These are phyloP conservation scores for Hestina assimilis DNA, from an alignment of 1,140 invertebrate genomes.

Conservation along the genomic window DNA sequence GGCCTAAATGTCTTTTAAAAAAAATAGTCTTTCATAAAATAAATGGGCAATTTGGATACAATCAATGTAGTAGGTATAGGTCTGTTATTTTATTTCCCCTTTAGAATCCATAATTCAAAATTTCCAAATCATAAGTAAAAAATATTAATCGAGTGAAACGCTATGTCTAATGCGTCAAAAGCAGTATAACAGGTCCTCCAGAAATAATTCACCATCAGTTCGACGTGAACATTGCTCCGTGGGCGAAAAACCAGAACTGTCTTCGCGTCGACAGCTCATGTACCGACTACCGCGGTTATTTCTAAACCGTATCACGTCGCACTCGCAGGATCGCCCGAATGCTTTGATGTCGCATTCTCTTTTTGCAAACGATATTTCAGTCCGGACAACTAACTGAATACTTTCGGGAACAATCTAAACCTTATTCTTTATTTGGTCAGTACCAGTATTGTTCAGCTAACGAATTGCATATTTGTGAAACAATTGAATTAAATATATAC, in stretches of 20 bases:
- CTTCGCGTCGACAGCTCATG: constrained; percentile 40
- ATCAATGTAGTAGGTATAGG: no score
- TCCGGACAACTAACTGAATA: constrained; percentile 50
- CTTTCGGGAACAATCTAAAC: constrained; percentile 61
- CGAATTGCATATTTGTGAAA: constrained; percentile 7
- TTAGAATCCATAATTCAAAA: no score
- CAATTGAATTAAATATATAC: neutral
- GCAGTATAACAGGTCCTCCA: neutral
- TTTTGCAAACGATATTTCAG: constrained; percentile 71
- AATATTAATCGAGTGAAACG: neutral
- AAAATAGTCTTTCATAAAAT: no score
- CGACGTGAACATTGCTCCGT: constrained; percentile 47
- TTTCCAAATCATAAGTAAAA: neutral
- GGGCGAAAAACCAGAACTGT: constrained; percentile 41
- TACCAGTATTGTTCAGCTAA: constrained; percentile 15
- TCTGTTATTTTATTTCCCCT: no score
- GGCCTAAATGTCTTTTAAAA: no score
- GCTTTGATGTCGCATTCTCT: constrained; percentile 74
- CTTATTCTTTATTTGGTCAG: constrained; percentile 31
- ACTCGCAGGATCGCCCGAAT: constrained; percentile 48
- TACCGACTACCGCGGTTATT: constrained; percentile 55
- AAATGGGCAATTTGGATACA: no score
- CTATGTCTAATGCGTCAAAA: constrained; percentile 21
- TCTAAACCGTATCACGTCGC: constrained; percentile 70
- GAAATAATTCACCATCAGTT: constrained; percentile 65